Base-by-base conservation (phyloP, 2,113 vertebrate species). In the Stegostoma tigrinum region DNA sequence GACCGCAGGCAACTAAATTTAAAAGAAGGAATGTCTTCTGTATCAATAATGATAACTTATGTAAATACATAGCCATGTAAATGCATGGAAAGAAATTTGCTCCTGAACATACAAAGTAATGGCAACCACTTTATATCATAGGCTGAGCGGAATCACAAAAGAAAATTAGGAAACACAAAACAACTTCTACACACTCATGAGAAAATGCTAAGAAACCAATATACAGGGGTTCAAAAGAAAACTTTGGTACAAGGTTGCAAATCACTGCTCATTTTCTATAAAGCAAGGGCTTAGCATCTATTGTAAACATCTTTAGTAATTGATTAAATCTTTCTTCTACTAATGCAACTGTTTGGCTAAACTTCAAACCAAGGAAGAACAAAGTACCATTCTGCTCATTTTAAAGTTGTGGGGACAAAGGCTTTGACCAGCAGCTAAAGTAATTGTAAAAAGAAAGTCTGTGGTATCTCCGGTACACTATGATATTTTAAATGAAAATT, bases 1-100 rank as follows among this genome's bases (percentile, higher is more conserved):
- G 99, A 95, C 97, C 99, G 38, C 99, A 99, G 95, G 98, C 98
- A 97, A 99, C 99, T 99, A 96, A 96, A 96, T 70, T 27, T 70
- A 48, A 97, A 67, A 96, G 96, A 96, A 23, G 30, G 52, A 30
- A 52, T 52, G 45, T 70, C 48, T 48, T 70, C 48, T 48, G 30
- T 10, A 34, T 75, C 52, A 90, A 15, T 95, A 45, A 48, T 6
- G 68, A 52, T 30, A 24, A 75, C 27, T 72, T 72, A 68, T 30
- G 48, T 48, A 48, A 48, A 48, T 48, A 48, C 48, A 48, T 48
- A 48, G 3, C 66, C 12, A 14, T 52, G 52, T 61, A 23, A 90
- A 67, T 67, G 45, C n/a, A 67, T 70, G 23, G 24, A 38, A 70
- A 24, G 42, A 72, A 45, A 70, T 45, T 21, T 27, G 23, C n/a